These are phyloP conservation scores for Megalopta genalis DNA, from an alignment of 1,140 invertebrate species.

Conservation along the genomic window DNA sequence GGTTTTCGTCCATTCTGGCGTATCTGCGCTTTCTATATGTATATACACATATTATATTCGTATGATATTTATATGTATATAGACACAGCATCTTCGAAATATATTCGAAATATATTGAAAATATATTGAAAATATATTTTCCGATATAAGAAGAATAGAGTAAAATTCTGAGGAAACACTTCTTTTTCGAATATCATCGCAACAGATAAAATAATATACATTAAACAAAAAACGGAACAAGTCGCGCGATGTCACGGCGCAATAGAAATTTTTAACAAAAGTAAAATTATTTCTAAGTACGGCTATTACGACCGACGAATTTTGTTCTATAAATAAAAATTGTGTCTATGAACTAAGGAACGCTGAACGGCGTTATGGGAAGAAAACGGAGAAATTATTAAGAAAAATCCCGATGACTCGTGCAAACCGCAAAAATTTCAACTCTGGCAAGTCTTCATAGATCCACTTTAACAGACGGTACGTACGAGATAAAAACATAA, in stretches of 20 bases:
- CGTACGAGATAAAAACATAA: neutral
- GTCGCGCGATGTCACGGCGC: slow-evolving; percentile 6
- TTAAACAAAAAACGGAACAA: slow-evolving; percentile 23
- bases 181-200: slow-evolving; percentile 19
- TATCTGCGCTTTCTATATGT: neutral
- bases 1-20: slow-evolving; percentile 47
- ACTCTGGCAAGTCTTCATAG: slow-evolving; percentile 46
- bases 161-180: slow-evolving; percentile 33
- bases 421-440: slow-evolving; percentile 9
- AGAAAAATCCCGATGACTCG: neutral
- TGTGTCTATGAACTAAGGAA: neutral
- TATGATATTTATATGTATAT: neutral
- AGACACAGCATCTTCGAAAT: neutral
- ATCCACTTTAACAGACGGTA: slow-evolving; percentile 27
- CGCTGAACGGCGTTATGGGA: neutral
- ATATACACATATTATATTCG: neutral
- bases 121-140: neutral
- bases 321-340: neutral
- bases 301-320: neutral
- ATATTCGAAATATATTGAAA: neutral
- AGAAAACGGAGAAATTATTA: slow-evolving; percentile 23
- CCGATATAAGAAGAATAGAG: slow-evolving; percentile 35
- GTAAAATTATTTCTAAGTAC: neutral
- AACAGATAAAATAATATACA: slow-evolving; percentile 28
- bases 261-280: slow-evolving; percentile 30